phyloP scores from a whole-genome alignment of 2,888 invertebrate species.

The Siphlonurus alternatus region DNA sequence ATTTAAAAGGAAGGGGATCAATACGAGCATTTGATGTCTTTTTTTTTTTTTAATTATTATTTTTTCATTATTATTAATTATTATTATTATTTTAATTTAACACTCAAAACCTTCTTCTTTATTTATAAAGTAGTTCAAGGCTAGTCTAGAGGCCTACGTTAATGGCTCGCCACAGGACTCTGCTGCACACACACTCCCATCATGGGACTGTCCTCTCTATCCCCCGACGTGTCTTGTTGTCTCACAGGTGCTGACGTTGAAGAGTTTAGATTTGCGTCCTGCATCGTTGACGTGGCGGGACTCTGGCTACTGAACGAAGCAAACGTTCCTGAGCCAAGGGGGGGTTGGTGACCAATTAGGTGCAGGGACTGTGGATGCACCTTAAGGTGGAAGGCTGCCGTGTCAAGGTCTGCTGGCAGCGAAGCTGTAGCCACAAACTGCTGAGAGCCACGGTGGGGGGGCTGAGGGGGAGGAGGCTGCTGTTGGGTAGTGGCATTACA shows the following conservation, averaged over 20 bases:
- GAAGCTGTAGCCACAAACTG: not conserved
- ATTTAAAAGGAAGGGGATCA: not conserved
- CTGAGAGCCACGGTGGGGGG: not conserved
- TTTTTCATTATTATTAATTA: not conserved
- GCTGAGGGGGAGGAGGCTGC: not conserved
- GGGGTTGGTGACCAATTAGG: constrained; percentile 6
- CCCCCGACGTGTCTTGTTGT: constrained; percentile 25
- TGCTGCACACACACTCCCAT: constrained; percentile 81
- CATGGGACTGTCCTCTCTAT: constrained; percentile 61
- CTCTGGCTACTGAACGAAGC: constrained; percentile 8
- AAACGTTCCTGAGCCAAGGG: constrained; percentile 6
- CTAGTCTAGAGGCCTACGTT: constrained; percentile 20
- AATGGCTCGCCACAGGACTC: constrained; percentile 85
- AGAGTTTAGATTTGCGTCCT: constrained; percentile 23
- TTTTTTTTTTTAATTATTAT: not conserved
- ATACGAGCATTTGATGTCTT: not conserved
- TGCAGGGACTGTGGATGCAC: constrained; percentile 7
- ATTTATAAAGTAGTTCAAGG: not conserved
- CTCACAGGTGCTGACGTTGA: constrained; percentile 22
- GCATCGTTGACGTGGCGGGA: constrained; percentile 5
- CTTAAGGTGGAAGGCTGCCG: constrained; percentile 18
- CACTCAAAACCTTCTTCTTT: not conserved
- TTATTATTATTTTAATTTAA: not conserved
- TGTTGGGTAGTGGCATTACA: too few species aligned
- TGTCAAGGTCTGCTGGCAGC: constrained; percentile 14